phyloP scores from a whole-genome alignment of 2,888 invertebrate genomes.

The Microctonus hyperodae region DNA sequence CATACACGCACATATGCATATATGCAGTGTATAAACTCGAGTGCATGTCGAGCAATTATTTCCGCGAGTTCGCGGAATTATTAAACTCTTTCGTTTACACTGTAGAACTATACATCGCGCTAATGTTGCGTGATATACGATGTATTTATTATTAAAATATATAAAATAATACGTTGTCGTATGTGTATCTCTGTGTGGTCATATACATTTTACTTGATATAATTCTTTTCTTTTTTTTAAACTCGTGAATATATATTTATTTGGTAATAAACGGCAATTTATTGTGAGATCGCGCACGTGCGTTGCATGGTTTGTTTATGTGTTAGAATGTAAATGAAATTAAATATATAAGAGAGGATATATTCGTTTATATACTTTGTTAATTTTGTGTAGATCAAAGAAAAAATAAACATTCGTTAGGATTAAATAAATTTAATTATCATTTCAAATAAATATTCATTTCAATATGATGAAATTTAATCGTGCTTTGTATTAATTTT shows the following conservation, averaged over 20 bases:
- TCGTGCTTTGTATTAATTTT: no score
- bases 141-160: not conserved
- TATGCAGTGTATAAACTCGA: not conserved
- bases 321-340: no score
- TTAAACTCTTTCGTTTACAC: not conserved
- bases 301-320: no score
- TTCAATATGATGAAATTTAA: no score
- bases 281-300: not conserved
- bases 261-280: not conserved
- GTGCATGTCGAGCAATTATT: not conserved
- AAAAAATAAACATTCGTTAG: no score
- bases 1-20: not conserved
- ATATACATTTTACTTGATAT: not conserved
- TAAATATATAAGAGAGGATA: no score
- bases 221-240: not conserved
- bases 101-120: not conserved
- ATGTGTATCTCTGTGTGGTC: not conserved
- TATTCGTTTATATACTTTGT: no score
- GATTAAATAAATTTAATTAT: no score
- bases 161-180: not conserved
- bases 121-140: not conserved
- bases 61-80: slow-evolving; percentile 5
- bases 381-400: no score
- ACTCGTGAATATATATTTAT: not conserved
- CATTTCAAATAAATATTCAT: no score